phyloP scores from a whole-genome alignment of 2,888 invertebrate genomes.

The Globia sparganii region DNA sequence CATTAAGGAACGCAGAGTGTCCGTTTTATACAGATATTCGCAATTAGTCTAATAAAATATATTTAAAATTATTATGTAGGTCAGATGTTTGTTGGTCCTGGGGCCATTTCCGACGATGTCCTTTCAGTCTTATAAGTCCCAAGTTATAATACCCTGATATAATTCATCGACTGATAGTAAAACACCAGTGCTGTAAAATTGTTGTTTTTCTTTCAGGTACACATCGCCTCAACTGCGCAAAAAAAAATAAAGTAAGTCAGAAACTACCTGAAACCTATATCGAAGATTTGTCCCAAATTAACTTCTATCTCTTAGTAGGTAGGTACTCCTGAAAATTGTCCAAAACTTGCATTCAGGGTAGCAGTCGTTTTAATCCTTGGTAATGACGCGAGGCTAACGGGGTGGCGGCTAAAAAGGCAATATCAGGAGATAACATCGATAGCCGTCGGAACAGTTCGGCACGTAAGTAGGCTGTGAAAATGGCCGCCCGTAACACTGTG shows the following conservation, averaged over 20 bases:
- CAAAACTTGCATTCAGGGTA: conserved; percentile 44
- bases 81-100: too few species aligned
- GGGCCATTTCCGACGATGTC: too few species aligned
- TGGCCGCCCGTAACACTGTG: conserved; percentile 66
- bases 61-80: too few species aligned
- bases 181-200: background rate
- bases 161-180: background rate
- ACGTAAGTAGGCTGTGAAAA: conserved; percentile 76
- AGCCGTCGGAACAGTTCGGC: conserved; percentile 67
- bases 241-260: background rate
- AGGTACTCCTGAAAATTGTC: conserved; percentile 12
- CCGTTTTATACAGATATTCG: too few species aligned
- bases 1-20: too few species aligned
- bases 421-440: conserved; percentile 76
- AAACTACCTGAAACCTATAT: background rate
- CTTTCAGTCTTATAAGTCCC: background rate
- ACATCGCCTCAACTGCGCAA: background rate
- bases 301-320: conserved; percentile 1
- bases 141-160: background rate
- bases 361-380: conserved; percentile 59
- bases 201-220: conserved; percentile 20
- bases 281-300: conserved; percentile 12
- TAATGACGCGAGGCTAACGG: conserved; percentile 68
- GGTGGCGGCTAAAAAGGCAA: conserved; percentile 74
- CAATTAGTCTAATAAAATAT: too few species aligned